Evolutionary conservation across 2,113 vertebrate genomes (phyloP), one percentile per base, ranked within the genome.

Genomic region (Guaruba guarouba): DNA sequence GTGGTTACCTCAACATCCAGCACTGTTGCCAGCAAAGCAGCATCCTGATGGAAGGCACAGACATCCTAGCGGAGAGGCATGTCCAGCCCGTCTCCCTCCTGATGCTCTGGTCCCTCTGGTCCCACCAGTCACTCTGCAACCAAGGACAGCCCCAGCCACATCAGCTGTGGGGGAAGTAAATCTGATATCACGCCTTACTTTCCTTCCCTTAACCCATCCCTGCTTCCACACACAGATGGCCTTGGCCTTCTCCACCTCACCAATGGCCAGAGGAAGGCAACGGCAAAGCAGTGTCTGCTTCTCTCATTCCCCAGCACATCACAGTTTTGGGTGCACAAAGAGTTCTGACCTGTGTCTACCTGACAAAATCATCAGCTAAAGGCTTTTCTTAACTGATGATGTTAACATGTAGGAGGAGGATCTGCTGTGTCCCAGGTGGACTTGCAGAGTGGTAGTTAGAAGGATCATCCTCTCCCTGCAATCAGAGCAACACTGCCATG

Each of bases 141-240:
- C 41, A 67, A 39, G n/a, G 23, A 23, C 64, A 82, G 61, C 20
- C 44, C 54, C 77, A 55, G n/a, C 0, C 9, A 0, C 64, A 52
- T 4, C 2, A 2, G 43, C 59, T 77, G 41, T 24, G 44, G 27
- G 27, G 18, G 61, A 73, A 86, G 29, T 3, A 48, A 48, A 3
- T 5, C 28, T 2, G 3, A 31, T 31, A 18, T 7, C 17, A 41
- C 2, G 19, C 76, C 48, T 63, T 3, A 0, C 13, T 6, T 7
- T 74, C 31, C 64, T 48, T 29, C 51, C 57, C 68, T 64, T 10
- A 57, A 1, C 8, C 43, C 44, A 0, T 13, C 8, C 27, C 39
- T 48, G 35, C 39, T 46, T 31, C 44, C 86, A 41, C 51, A n/a
- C 0, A 1, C 52, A 59, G 44, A 3, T 2, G 33, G 14, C n/a